Conservation (phyloP, 2,888 invertebrate genomes). For the Tubiluchus corallicola region DNA sequence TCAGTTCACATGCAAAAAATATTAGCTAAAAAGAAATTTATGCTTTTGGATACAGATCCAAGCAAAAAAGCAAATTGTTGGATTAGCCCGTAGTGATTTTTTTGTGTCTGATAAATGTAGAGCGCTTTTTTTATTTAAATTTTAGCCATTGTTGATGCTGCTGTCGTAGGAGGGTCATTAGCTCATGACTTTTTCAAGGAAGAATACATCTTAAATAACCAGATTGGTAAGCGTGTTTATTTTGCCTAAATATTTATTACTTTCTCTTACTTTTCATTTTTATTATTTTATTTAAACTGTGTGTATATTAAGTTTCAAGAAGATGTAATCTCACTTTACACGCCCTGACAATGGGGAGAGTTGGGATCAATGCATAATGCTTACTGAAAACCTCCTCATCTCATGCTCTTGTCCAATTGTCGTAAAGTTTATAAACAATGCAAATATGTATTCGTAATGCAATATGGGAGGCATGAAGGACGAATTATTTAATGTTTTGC, state of each 20-base stretch:
- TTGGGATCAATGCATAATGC: too few relatives aligned
- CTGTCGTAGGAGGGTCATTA: constrained; percentile 35
- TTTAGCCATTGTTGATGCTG: constrained; percentile 43
- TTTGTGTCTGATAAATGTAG: constrained; percentile 11
- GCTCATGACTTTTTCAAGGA: constrained; percentile 57
- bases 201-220: constrained; percentile 66
- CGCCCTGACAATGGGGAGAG: too few relatives aligned
- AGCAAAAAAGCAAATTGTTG: constrained; percentile 4
- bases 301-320: constrained; percentile 2
- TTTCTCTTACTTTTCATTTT: background rate
- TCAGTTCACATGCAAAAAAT: background rate
- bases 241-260: background rate
- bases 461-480: too few relatives aligned
- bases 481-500: too few relatives aligned
- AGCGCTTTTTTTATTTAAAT: constrained; percentile 8
- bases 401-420: too few relatives aligned
- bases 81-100: constrained; percentile 5
- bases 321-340: too few relatives aligned
- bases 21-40: constrained; percentile 1
- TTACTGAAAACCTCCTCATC: too few relatives aligned
- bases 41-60: background rate
- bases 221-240: constrained; percentile 41
- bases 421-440: too few relatives aligned
- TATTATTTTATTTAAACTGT: background rate
- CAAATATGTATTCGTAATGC: too few relatives aligned